Evolutionary conservation across 2,888 invertebrate species (phyloP).

Genomic region (Cryptocephalus moraei): DNA sequence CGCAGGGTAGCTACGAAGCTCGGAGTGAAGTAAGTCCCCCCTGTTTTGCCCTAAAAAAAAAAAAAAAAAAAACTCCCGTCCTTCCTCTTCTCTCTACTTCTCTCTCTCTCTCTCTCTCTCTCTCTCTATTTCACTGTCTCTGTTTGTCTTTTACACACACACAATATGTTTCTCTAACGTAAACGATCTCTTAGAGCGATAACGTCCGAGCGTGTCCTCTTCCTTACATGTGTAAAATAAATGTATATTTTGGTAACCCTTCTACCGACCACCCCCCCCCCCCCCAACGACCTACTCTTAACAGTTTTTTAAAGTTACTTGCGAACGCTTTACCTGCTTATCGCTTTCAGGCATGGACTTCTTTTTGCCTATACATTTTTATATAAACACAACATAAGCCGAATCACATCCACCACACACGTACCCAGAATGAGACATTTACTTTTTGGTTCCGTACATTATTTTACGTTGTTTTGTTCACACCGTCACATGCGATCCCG

Average conservation of each 20-base stretch:
- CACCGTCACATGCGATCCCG: no score
- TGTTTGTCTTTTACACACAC: conserved; percentile 1
- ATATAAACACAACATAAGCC: background rate
- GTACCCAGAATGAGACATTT: no score
- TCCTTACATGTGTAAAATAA: no score
- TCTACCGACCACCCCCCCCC: no score
- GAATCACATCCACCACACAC: conserved; percentile 11
- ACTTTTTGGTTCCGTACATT: no score
- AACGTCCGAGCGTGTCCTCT: no score
- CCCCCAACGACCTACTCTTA: no score
- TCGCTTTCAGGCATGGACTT: conserved; percentile 16
- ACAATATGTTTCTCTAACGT: no score
- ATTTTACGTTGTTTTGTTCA: no score
- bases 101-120: conserved; percentile 2
- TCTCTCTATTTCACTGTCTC: background rate
- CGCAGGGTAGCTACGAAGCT: conserved; percentile 88
- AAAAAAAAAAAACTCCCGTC: background rate
- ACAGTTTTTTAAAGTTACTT: conserved; percentile 5
- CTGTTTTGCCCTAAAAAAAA: background rate
- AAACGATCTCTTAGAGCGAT: no score
- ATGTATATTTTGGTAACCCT: no score
- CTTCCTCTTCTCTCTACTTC: no score
- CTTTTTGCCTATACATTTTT: conserved; percentile 3
- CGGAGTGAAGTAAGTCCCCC: conserved; percentile 84
- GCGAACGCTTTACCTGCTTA: conserved; percentile 14